phyloP scores from a whole-genome alignment of 2,113 vertebrate species.

The Apeltes quadracus region DNA sequence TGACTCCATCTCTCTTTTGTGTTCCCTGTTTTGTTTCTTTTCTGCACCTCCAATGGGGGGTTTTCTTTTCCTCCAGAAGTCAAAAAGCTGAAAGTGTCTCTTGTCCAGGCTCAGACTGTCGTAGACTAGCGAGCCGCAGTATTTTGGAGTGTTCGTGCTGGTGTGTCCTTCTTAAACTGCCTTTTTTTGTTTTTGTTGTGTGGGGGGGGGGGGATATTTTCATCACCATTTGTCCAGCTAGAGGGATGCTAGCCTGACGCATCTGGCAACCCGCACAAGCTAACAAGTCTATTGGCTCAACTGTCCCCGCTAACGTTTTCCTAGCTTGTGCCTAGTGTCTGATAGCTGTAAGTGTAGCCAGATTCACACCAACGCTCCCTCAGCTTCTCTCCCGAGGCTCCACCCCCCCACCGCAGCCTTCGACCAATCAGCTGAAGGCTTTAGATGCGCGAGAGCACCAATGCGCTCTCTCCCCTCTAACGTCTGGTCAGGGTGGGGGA shows the following conservation, averaged over 20 bases:
- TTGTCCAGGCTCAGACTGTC: constrained; percentile 58
- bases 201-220: constrained; percentile 29
- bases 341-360: constrained; percentile 38
- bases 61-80: constrained; percentile 39
- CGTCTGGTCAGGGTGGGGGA: constrained; percentile 37
- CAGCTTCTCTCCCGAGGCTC: constrained; percentile 44
- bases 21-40: constrained; percentile 54
- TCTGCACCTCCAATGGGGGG: constrained; percentile 61
- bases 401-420: constrained; percentile 44
- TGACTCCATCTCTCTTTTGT: constrained; percentile 65
- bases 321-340: constrained; percentile 35
- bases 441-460: constrained; percentile 61
- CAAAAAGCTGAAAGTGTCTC: constrained; percentile 29
- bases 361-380: constrained; percentile 39
- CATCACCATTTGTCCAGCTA: constrained; percentile 38
- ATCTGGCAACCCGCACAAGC: constrained; percentile 45
- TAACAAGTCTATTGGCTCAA: constrained; percentile 39
- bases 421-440: constrained; percentile 54
- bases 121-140: constrained; percentile 52
- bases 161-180: constrained; percentile 58
- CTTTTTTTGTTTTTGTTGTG: constrained; percentile 36
- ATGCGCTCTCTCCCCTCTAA: constrained; percentile 56
- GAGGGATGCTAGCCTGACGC: constrained; percentile 52
- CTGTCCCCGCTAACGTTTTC: constrained; percentile 3
- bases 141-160: constrained; percentile 65